Evolutionary conservation across 2,113 vertebrate species (phyloP).

Genomic region (Corydoras maculifer): DNA sequence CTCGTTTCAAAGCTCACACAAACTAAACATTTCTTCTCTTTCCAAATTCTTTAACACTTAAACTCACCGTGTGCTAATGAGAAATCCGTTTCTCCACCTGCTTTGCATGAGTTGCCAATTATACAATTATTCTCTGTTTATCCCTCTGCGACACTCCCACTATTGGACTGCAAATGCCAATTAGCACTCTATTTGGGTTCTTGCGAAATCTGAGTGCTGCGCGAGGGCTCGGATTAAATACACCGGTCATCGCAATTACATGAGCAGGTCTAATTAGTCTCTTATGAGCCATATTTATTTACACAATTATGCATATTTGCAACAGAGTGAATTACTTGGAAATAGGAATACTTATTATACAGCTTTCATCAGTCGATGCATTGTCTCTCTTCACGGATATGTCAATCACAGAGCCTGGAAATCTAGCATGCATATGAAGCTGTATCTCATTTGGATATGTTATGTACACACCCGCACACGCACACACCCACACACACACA

Average conservation of each 20-base stretch:
- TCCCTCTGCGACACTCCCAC: neutral
- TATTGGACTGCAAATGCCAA: neutral
- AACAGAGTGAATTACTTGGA: slow-evolving; percentile 55
- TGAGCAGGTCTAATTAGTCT: slow-evolving; percentile 16
- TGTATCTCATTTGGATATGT: slow-evolving; percentile 35
- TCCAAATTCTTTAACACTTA: too few species aligned
- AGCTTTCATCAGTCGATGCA: slow-evolving; percentile 43
- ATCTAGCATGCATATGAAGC: slow-evolving; percentile 66
- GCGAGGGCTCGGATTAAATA: neutral
- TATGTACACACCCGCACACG: slow-evolving; percentile 3
- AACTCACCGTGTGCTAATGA: too few species aligned
- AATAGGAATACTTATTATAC: slow-evolving; percentile 56
- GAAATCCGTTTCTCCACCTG: too few species aligned
- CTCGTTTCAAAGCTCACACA: too few species aligned
- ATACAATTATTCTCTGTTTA: neutral
- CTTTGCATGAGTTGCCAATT: too few species aligned
- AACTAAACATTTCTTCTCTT: too few species aligned
- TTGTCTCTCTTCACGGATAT: slow-evolving; percentile 33
- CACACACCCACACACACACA: slow-evolving; percentile 29
- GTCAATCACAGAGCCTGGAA: slow-evolving; percentile 55
- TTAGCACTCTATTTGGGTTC: neutral
- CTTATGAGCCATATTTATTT: slow-evolving; percentile 43
- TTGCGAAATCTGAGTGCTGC: neutral
- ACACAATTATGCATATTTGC: slow-evolving; percentile 52
- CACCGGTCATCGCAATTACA: slow-evolving; percentile 9